A percentile compares a stretch with the other conserved stretches of the same genome.
phyloP scores from a whole-genome alignment of 2,888 invertebrate genomes.

The Acrobasis suavella region DNA sequence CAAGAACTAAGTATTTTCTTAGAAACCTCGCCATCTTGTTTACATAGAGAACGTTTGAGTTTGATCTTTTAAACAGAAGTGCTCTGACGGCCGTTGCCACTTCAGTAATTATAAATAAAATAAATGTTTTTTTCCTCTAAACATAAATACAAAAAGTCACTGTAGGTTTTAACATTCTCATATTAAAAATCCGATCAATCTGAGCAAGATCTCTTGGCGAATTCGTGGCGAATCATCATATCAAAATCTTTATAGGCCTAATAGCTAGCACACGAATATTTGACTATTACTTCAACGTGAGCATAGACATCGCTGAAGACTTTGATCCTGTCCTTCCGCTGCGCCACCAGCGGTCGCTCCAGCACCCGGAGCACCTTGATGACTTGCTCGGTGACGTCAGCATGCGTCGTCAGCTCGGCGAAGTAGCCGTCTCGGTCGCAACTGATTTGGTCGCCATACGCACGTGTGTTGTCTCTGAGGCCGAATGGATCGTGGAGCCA shows the following conservation, averaged over 20 bases:
- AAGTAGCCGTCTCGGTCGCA: slow-evolving; percentile 69
- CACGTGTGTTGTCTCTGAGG: slow-evolving; percentile 61
- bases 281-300: slow-evolving; percentile 60
- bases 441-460: slow-evolving; percentile 52
- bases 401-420: slow-evolving; percentile 62
- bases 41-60: too few relatives aligned
- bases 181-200: background rate
- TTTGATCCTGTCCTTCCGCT: slow-evolving; percentile 53
- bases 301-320: slow-evolving; percentile 73
- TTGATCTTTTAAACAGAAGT: too few relatives aligned
- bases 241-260: too few relatives aligned
- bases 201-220: too few relatives aligned
- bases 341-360: slow-evolving; percentile 68
- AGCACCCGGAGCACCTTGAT: slow-evolving; percentile 60
- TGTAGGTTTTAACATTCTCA: too few relatives aligned
- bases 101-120: too few relatives aligned
- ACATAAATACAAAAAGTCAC: too few relatives aligned
- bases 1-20: too few relatives aligned
- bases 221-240: too few relatives aligned
- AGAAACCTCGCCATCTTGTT: too few relatives aligned
- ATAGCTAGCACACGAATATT: background rate
- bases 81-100: too few relatives aligned
- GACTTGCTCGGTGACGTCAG: slow-evolving; percentile 71
- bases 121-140: too few relatives aligned
- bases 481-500: slow-evolving; percentile 72